Evolutionary conservation across 2,797 vertebrate genomes (phyloP).

Genomic region (Rhynchotus rufescens): DNA sequence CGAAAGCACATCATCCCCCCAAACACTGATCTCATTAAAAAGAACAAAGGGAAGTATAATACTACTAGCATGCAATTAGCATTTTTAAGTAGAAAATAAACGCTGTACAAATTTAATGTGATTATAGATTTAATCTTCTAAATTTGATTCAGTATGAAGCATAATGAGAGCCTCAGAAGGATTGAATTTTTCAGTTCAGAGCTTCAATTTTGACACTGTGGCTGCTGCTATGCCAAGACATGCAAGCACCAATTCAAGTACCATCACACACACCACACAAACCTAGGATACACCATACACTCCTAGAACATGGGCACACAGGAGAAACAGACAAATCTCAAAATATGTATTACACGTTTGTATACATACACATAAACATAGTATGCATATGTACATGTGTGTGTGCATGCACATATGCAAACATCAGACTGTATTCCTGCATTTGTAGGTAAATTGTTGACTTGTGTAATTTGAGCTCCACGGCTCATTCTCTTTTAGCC

Average conservation of each 20-base stretch:
- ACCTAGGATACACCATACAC: neutral
- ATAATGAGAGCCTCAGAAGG: neutral
- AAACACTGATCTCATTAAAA: neutral
- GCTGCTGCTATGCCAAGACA: neutral
- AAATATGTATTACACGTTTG: too few relatives aligned
- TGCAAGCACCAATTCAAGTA: neutral
- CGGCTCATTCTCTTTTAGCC: neutral
- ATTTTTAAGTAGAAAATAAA: neutral
- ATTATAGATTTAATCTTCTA: neutral
- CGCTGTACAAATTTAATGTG: neutral
- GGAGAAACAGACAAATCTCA: neutral
- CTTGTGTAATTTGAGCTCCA: neutral
- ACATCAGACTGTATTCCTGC: neutral
- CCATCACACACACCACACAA: neutral
- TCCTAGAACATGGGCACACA: neutral
- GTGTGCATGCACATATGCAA: neutral
- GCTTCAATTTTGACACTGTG: neutral
- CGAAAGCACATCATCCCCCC: neutral
- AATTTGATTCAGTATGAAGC: neutral
- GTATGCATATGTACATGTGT: too few relatives aligned
- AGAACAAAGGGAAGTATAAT: neutral
- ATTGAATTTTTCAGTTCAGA: neutral
- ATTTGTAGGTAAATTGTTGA: neutral
- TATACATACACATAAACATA: accelerated
- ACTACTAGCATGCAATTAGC: neutral